A percentile compares a stretch with the other conserved stretches of the same genome.
Conservation (phyloP, 2,888 invertebrate species). For the Epinotia bilunana region DNA sequence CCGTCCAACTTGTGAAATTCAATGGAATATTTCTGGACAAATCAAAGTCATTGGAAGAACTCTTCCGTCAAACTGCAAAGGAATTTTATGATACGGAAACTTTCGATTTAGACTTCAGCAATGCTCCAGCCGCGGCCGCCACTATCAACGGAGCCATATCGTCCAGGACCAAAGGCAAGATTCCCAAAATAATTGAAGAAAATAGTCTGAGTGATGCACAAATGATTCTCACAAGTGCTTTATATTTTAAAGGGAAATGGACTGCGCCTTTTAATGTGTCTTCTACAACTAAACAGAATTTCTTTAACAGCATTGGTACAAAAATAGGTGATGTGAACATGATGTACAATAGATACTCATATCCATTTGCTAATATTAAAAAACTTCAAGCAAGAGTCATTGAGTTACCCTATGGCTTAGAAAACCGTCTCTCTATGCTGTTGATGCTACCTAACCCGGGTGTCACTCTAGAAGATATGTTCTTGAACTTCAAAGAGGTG, state of each 20-base stretch:
- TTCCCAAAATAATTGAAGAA: constrained; percentile 62
- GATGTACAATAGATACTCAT: constrained; percentile 88
- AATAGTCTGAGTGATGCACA: constrained; percentile 78
- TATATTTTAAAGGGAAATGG: constrained; percentile 91
- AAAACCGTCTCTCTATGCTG: constrained; percentile 85
- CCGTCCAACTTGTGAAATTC: constrained; percentile 67
- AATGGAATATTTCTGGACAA: constrained; percentile 70
- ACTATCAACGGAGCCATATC: constrained; percentile 63
- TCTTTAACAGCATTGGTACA: constrained; percentile 82
- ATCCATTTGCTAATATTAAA: constrained; percentile 84
- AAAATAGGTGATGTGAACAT: constrained; percentile 86
- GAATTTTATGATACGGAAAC: constrained; percentile 63
- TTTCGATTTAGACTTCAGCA: constrained; percentile 60
- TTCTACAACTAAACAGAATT: constrained; percentile 80
- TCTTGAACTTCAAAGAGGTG: constrained; percentile 75
- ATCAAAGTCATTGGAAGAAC: constrained; percentile 49
- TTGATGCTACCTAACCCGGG: constrained; percentile 86
- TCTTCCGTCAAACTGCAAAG: constrained; percentile 58
- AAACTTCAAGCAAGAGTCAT: constrained; percentile 85
- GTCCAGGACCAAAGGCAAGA: constrained; percentile 66
- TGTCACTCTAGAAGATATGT: constrained; percentile 79
- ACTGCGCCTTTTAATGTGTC: constrained; percentile 85
- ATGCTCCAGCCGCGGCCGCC: constrained; percentile 56
- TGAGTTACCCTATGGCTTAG: constrained; percentile 87
- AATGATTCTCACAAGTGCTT: constrained; percentile 86